Evolutionary conservation across 2,797 vertebrate genomes (phyloP).

Genomic region (Nasua narica): DNA sequence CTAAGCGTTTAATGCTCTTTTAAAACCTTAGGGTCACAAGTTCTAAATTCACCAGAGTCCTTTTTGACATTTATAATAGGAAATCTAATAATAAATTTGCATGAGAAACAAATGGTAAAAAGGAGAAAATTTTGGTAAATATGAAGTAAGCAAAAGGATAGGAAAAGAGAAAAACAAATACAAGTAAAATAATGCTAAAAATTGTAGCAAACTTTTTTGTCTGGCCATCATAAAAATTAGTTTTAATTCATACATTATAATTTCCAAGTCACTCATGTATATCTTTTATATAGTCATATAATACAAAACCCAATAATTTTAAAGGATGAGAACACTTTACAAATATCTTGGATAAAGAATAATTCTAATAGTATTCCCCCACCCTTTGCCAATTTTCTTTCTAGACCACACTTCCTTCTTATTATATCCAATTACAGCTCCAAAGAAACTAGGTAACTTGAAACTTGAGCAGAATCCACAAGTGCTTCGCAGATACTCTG

Average conservation of each 20-base stretch:
- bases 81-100: conserved; percentile 46
- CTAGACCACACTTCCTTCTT: neutral
- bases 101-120: neutral
- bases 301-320: neutral
- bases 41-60: conserved; percentile 13
- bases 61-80: conserved; percentile 49
- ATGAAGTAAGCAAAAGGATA: neutral
- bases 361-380: neutral
- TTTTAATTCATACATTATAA: neutral
- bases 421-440: neutral
- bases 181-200: neutral
- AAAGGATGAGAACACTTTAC: neutral
- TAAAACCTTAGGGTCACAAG: conserved; percentile 14
- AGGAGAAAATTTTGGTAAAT: conserved; percentile 7
- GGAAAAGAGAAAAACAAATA: neutral
- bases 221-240: neutral
- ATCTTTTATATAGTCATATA: neutral
- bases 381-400: neutral
- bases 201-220: neutral
- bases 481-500: neutral
- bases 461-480: neutral
- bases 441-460: neutral
- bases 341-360: neutral
- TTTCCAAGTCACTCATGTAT: neutral
- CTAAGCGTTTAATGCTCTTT: conserved; percentile 27